Percentiles rank a stretch among this genome's conserved stretches.
Conservation (phyloP, 2,113 vertebrate genomes). For the Datnioides undecimradiatus region DNA sequence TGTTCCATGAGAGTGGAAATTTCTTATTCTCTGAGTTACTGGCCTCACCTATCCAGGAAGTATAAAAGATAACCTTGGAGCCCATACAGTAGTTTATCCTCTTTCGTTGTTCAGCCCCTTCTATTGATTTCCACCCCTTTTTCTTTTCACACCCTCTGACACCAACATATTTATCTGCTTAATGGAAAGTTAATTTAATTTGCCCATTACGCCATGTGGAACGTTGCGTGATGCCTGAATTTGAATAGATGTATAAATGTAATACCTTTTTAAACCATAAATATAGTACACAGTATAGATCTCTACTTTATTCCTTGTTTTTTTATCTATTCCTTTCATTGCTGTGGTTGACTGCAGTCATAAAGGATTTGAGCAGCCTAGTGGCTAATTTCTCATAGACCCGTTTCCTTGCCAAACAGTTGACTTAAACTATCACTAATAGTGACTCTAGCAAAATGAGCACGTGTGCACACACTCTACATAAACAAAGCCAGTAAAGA, state of each 20-base stretch:
- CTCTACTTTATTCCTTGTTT: background rate
- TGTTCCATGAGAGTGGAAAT: constrained; percentile 23
- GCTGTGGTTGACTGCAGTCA: constrained; percentile 11
- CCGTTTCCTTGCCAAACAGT: constrained; percentile 32
- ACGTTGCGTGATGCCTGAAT: constrained; percentile 22
- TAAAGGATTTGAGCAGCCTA: constrained; percentile 10
- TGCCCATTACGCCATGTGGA: constrained; percentile 44
- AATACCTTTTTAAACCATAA: constrained; percentile 32
- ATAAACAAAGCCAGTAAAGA: constrained; percentile 39
- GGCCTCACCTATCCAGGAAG: constrained; percentile 24
- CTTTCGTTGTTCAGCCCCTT: constrained; percentile 26
- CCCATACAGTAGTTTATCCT: constrained; percentile 40
- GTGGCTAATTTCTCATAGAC: constrained; percentile 17
- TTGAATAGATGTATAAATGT: constrained; percentile 39
- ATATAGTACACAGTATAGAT: constrained; percentile 1
- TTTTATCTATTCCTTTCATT: constrained; percentile 14
- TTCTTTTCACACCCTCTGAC: constrained; percentile 37
- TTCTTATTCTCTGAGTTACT: constrained; percentile 23
- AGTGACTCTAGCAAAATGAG: constrained; percentile 35
- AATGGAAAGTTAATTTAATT: constrained; percentile 53
- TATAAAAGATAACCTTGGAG: constrained; percentile 64
- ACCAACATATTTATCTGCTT: constrained; percentile 47
- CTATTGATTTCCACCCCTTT: constrained; percentile 7
- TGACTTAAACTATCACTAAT: constrained; percentile 32
- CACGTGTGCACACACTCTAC: constrained; percentile 3